phyloP scores from a whole-genome alignment of 2,113 vertebrate species.

The Tachysurus vachellii region DNA sequence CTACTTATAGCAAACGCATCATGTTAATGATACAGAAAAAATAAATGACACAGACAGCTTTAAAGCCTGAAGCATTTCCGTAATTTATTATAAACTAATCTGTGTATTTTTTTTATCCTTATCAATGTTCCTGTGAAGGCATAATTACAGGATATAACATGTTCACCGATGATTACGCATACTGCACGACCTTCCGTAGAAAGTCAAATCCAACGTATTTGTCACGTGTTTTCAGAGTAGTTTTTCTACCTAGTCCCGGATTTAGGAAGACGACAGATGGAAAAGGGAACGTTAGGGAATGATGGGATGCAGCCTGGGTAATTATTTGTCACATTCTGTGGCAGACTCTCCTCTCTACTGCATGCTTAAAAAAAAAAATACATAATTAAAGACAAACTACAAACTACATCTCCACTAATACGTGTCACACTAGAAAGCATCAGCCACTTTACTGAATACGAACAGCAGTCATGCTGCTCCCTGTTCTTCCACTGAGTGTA shows the following conservation, averaged over 20 bases:
- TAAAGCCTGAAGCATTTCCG: background rate
- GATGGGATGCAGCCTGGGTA: background rate
- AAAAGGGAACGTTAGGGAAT: background rate
- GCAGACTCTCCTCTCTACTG: background rate
- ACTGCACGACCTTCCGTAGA: background rate
- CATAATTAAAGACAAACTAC: constrained; percentile 23
- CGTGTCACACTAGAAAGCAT: constrained; percentile 37
- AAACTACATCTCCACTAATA: constrained; percentile 73
- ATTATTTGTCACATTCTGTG: background rate
- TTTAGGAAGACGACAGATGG: background rate
- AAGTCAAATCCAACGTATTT: background rate
- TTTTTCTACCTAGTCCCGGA: background rate
- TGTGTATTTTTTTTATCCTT: background rate
- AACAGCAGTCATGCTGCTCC: background rate
- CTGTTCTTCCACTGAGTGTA: background rate
- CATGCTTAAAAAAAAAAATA: constrained; percentile 1
- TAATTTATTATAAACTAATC: background rate
- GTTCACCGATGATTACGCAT: background rate
- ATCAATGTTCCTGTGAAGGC: background rate
- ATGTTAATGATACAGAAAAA: background rate
- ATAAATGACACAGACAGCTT: background rate
- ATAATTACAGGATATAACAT: background rate
- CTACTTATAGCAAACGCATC: background rate
- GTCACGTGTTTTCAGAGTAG: background rate
- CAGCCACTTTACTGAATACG: background rate